A percentile compares a stretch with the other conserved stretches of the same genome.
Evolutionary conservation across 2,113 vertebrate species (phyloP).

Genomic region (Fukomys damarensis): DNA sequence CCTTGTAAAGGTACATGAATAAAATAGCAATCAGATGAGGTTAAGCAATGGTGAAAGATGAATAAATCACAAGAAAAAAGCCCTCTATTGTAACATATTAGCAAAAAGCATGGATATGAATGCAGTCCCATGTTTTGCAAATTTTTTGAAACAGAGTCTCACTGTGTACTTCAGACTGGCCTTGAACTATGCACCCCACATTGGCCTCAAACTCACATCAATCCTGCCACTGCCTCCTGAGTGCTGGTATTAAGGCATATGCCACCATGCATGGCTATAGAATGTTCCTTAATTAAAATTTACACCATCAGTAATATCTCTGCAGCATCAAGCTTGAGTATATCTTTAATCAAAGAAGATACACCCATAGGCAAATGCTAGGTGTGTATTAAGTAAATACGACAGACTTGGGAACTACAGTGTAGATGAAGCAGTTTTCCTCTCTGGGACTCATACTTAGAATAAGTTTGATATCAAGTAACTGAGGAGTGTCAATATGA

Average conservation of each 20-base stretch:
- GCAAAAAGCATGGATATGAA: not conserved
- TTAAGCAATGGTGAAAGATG: not conserved
- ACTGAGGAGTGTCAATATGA: not conserved
- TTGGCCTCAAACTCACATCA: too few species aligned
- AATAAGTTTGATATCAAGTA: too few species aligned
- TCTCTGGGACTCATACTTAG: not conserved
- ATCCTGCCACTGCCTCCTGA: too few species aligned
- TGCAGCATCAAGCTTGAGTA: not conserved
- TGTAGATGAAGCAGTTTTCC: constrained; percentile 7
- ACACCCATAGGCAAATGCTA: not conserved
- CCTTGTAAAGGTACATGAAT: too few species aligned
- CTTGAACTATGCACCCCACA: too few species aligned
- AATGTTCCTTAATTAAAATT: constrained; percentile 38
- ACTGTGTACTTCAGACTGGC: too few species aligned
- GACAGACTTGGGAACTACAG: constrained; percentile 16
- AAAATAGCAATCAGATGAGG: not conserved
- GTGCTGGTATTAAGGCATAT: too few species aligned
- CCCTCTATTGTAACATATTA: too few species aligned
- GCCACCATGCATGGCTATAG: too few species aligned
- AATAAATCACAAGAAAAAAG: not conserved
- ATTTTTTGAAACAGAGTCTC: too few species aligned
- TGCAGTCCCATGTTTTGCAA: not conserved
- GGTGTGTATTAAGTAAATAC: constrained; percentile 26
- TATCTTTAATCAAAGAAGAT: constrained; percentile 66
- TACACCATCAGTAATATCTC: constrained; percentile 2